Base-by-base conservation (phyloP, 2,797 vertebrate genomes). In the Champsocephalus esox region DNA sequence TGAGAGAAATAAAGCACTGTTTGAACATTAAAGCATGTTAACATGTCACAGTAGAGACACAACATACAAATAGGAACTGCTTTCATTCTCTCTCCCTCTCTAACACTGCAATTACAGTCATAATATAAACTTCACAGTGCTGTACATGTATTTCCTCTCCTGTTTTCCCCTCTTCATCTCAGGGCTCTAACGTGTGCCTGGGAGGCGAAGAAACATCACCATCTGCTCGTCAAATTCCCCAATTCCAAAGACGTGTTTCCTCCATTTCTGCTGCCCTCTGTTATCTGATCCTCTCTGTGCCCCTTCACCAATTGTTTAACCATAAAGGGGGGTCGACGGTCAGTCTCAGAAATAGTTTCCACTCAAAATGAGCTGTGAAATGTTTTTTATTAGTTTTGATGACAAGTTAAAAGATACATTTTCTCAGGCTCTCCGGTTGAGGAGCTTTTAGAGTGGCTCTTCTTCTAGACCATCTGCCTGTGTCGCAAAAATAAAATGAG, bases 391-490 rank as follows among this genome's bases (percentile, higher is more conserved):
- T 78, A 6, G 65, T 45, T 67, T 52, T 65, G 57, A 70, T 72
- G 58, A 73, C 62, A 59, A 57, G 21, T 80, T 69, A 73, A 69
- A 24, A 77, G 41, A 56, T 61, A 12, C n/a, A 62, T 57, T 63
- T 63, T 63, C 59, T 75, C 50, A 28, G 1, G 2, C 14, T 71
- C 45, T 51, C 54, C 17, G 44, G 24, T 48, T 79, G 34, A 81
- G 63, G 28, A 66, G 79, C 49, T 77, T 66, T 68, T 49, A 70
- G 16, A 68, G 12, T 6, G 46, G 19, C 58, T 56, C 32, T 38
- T 61, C 55, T 57, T 57, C 60, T 51, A 66, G 54, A 44, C 79
- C 76, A 80, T 81, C 75, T 80, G 70, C 49, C 41, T 43, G 46
- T 46, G 73, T 56, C 63, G 21, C 24, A 9, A 75, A 67, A 68